Evolutionary conservation across 2,797 vertebrate genomes (phyloP), one percentile per base, ranked within the genome.

Genomic region (Ammospiza maritima): DNA sequence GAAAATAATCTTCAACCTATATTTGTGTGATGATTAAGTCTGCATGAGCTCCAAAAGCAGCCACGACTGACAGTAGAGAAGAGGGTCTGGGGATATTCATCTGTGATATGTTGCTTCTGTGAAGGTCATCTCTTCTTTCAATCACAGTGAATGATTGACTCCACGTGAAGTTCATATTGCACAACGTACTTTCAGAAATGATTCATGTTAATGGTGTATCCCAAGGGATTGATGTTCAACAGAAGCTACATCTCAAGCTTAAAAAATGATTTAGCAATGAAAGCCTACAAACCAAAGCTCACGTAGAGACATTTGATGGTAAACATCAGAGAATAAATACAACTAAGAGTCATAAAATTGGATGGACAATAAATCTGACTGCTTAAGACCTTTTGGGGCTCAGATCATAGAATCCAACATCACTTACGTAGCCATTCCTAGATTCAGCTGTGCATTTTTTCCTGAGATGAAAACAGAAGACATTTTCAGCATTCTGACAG

Each of bases 161-260:
- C 96, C 96, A 97, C 94, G 83, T 60, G 73, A 97, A 97, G 97
- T 97, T 98, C 97, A 97, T 97, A 98, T 93, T 97, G 96, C 96
- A 96, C 75, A 14, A 96, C 74, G 58, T 93, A 96, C 96, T 97
- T 97, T 97, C 97, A 96, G 93, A 97, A 97, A 96, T 98, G 98
- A 98, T 98, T 98, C 98, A 98, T 97, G 97, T 96, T 98, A 98
- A 98, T 98, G 95, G 96, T 90, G 56, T 74, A 94, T 97, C 98
- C 96, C 96, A 5, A 94, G 97, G 97, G 97, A 98, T 97, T 98
- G 98, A 98, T 98, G 97, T 73, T 97, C 97, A 98, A 97, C 95
- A 98, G 97, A 98, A 98, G 97, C 97, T 98, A 97, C 96, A 94
- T 96, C 96, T 97, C 97, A 97, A 95, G 97, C 97, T 98, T 98